Conservation (phyloP, 1,140 invertebrate genomes). For the Tetragnatha versicolor region DNA sequence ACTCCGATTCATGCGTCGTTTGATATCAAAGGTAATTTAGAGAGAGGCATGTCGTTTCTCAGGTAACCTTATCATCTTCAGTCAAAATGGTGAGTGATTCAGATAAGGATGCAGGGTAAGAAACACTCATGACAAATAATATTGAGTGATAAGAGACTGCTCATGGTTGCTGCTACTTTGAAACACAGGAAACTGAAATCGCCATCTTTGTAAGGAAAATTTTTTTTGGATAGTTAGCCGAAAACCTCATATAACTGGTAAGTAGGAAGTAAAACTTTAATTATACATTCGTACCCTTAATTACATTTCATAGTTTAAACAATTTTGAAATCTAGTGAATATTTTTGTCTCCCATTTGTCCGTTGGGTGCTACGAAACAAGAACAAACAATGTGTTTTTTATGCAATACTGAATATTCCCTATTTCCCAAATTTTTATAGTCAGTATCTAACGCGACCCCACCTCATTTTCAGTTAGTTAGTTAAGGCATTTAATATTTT, state of each 20-base stretch:
- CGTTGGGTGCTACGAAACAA: too few relatives aligned
- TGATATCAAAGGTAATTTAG: slow-evolving; percentile 22
- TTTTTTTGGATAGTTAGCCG: slow-evolving; percentile 18
- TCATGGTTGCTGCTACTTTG: slow-evolving; percentile 15
- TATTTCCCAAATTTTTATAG: too few relatives aligned
- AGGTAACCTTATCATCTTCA: slow-evolving; percentile 19
- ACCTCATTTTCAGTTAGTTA: too few relatives aligned
- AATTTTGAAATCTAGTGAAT: too few relatives aligned
- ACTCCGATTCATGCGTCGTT: background rate
- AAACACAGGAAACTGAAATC: background rate
- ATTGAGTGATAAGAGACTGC: slow-evolving; percentile 24
- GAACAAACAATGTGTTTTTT: too few relatives aligned
- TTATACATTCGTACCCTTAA: too few relatives aligned
- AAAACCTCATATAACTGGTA: background rate
- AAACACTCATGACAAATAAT: slow-evolving; percentile 29
- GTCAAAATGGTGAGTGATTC: slow-evolving; percentile 15
- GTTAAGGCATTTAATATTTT: too few relatives aligned
- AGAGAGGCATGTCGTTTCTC: slow-evolving; percentile 6
- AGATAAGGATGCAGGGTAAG: slow-evolving; percentile 15
- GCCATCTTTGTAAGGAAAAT: slow-evolving; percentile 3
- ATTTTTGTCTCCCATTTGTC: too few relatives aligned
- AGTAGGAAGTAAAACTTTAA: background rate
- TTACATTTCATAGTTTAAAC: too few relatives aligned
- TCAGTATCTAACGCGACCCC: too few relatives aligned
- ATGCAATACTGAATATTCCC: too few relatives aligned